Evolutionary conservation across 2,113 vertebrate genomes (phyloP), one percentile per base, ranked within the genome.

Genomic region (Apus apus): DNA sequence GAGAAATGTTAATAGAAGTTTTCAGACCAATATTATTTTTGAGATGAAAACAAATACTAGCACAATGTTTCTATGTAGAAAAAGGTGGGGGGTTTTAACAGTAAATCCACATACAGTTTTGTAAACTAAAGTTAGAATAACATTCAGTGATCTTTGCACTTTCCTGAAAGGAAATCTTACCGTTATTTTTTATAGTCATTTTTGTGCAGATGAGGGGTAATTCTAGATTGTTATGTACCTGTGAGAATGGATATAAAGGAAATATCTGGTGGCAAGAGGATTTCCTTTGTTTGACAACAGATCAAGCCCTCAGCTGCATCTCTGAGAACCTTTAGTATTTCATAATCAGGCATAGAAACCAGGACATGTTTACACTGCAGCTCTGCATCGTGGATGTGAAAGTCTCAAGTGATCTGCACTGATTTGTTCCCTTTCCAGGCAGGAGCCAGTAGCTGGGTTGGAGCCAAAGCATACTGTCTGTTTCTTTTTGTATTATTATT

Each of bases 321-420:
- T 60, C 83, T 89, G 75, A 34, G 74, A 32, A 11, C 2, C n/a
- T 34, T 56, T 6, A 71, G 29, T 57, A 12, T 86, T 75, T 62
- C 61, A 70, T 30, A 92, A 64, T 8, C 46, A 50, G 54, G 50
- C 3, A 1, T 18, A 66, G 38, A 64, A 93, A 62, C 29, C 53
- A 54, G 77, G 36, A 87, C 88, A n/a, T 92, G 96, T 97, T 98
- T 97, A 97, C 97, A 95, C 80, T 62, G 94, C 87, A 90, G 82
- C 77, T 94, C 86, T 32, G 19, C 67, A 56, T 54, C 68, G 86
- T 83, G 90, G 75, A 15, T 82, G 72, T 90, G 18, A 30, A 68
- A 88, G 26, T 95, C 84, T 93, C 48, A 38, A 85, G 91, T 72
- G 79, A 70, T 91, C 67, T 91, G 95, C 91, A 83, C 81, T 95